These are phyloP conservation scores for Esox masquinongy DNA, from an alignment of 2,797 vertebrate species.

Conservation along the genomic window DNA sequence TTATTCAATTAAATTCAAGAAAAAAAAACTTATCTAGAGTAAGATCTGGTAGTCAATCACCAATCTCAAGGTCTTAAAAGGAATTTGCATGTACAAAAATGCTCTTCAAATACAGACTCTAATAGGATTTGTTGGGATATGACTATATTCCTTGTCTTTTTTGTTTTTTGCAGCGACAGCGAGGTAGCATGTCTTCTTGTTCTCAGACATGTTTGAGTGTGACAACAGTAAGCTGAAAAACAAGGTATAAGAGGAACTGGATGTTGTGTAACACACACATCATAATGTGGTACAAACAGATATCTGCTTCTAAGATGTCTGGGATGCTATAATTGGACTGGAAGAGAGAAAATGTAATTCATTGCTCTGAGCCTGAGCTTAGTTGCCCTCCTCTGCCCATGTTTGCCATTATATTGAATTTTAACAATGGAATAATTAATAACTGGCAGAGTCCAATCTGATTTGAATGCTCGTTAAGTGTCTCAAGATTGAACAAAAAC, in stretches of 20 bases:
- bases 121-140: not conserved
- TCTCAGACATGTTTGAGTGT: not conserved
- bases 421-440: conserved; percentile 27
- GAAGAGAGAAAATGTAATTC: conserved; percentile 11
- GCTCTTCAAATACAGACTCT: not conserved
- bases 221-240: not conserved
- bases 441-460: conserved; percentile 17
- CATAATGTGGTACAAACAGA: not conserved
- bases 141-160: not conserved
- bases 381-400: conserved; percentile 15
- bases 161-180: not conserved
- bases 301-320: not conserved
- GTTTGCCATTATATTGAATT: conserved; percentile 21
- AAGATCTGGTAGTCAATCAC: not conserved
- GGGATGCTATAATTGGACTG: not conserved
- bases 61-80: too few species aligned
- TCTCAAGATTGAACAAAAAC: conserved; percentile 11
- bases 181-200: not conserved
- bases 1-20: not conserved
- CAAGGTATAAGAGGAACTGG: not conserved
- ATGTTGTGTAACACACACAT: not conserved
- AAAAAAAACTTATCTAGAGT: not conserved
- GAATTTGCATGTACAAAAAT: too few species aligned
- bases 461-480: conserved; percentile 28
- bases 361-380: conserved; percentile 6